Evolutionary conservation across 2,888 invertebrate species (phyloP), one percentile per base, ranked within the genome.

Genomic region (Acleris cristana): DNA sequence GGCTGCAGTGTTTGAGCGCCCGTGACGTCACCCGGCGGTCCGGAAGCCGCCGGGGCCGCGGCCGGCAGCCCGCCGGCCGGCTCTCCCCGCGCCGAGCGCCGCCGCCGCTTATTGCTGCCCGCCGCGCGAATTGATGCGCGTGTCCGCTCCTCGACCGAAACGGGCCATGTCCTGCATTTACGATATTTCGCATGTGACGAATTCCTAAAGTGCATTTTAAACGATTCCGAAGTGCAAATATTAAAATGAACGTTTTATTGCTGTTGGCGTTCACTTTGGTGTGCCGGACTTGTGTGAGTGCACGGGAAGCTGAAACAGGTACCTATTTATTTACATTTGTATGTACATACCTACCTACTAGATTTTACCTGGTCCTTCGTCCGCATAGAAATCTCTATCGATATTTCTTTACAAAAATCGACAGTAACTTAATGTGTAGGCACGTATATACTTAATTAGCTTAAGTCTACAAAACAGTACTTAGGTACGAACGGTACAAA

Each of bases 91-190:
- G 82, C 83, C 48, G 48, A 48, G 48, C 48, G 48, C 16, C 18
- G n/a, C 83, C 79, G 76, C 74, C 79, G 84, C 80, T 88, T 88
- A 90, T 88, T 90, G 86, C 86, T 79, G 84, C 81, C 85, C 84
- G 86, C 82, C 81, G 85, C 83, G 85, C 82, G 90, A 91, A 92
- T 91, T 90, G 90, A 85, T 84, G 72, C 85, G 90, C 89, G 90
- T 89, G 92, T 91, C 92, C 92, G 89, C 83, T 85, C 76, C 77
- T 79, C 77, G 76, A 82, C 84, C 79, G 80, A 81, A 79, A 82
- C 84, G 79, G 79, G 83, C 80, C 82, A 82, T 86, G 84, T 81
- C 79, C 79, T 81, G 77, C 79, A 79, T 79, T 77, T 75, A 79
- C 75, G 79, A 78, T 79, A 82, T 79, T 82, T 84, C 78, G 78